A percentile compares a stretch with the other conserved stretches of the same genome.
Evolutionary conservation across 2,113 vertebrate genomes (phyloP).

Genomic region (Corvus cornix): DNA sequence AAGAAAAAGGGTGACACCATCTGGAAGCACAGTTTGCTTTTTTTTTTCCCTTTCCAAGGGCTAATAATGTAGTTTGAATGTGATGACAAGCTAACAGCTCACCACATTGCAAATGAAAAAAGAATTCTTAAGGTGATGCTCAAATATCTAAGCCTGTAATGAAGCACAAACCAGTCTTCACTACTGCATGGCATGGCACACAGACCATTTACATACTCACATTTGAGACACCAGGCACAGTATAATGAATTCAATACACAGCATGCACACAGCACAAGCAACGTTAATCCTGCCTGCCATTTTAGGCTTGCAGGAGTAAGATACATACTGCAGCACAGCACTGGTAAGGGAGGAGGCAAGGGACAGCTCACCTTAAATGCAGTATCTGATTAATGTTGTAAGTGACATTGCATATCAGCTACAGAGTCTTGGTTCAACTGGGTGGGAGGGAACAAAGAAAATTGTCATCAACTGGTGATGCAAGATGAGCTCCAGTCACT

Average conservation of each 20-base stretch:
- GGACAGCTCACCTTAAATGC: conserved; percentile 84
- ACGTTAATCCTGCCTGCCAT: conserved; percentile 85
- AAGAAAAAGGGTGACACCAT: conserved; percentile 78
- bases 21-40: conserved; percentile 75
- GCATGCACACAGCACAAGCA: conserved; percentile 80
- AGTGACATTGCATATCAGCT: conserved; percentile 88
- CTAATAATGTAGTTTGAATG: conserved; percentile 73
- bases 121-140: conserved; percentile 74
- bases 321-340: conserved; percentile 74
- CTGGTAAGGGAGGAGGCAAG: conserved; percentile 74
- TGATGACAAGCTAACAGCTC: conserved; percentile 72
- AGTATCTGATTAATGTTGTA: conserved; percentile 90
- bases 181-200: conserved; percentile 75
- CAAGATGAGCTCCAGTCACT: conserved; percentile 79
- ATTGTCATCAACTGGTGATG: conserved; percentile 83
- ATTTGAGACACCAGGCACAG: conserved; percentile 78
- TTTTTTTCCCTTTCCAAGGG: conserved; percentile 63
- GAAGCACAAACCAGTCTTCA: conserved; percentile 72
- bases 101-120: conserved; percentile 69
- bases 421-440: conserved; percentile 85
- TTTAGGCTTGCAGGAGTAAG: conserved; percentile 75
- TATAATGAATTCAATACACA: conserved; percentile 82
- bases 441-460: conserved; percentile 82
- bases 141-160: conserved; percentile 71
- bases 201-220: conserved; percentile 83